These are phyloP conservation scores for Apoderus coryli DNA, from an alignment of 2,888 invertebrate species.

Conservation along the genomic window DNA sequence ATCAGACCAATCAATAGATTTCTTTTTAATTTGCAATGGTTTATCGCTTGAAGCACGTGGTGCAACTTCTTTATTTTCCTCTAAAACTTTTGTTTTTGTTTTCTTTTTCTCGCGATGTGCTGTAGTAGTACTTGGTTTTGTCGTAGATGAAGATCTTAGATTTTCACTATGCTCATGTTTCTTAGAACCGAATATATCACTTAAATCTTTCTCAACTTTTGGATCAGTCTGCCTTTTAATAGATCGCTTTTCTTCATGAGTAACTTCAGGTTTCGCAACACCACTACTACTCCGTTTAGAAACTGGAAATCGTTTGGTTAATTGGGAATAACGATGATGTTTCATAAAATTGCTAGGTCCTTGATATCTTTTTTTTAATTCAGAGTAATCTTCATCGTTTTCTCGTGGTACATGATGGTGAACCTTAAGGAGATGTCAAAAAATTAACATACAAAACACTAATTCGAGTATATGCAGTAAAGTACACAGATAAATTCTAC, in stretches of 20 bases:
- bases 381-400: conserved; percentile 16
- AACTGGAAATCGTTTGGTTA: conserved; percentile 47
- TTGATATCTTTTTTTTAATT: conserved; percentile 16
- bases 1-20: conserved; percentile 75
- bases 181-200: conserved; percentile 44
- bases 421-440: too few relatives aligned
- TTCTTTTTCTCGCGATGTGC: conserved; percentile 14
- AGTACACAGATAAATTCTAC: too few relatives aligned
- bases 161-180: conserved; percentile 8
- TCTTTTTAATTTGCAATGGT: conserved; percentile 46
- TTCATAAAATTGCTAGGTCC: conserved; percentile 17
- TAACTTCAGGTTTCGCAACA: conserved; percentile 14
- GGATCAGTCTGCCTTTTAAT: conserved; percentile 43
- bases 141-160: conserved; percentile 12
- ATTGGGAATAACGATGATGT: conserved; percentile 12
- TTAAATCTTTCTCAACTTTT: conserved; percentile 51
- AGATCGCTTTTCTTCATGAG: conserved; percentile 24
- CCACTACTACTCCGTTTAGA: conserved; percentile 43
- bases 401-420: conserved; percentile 17
- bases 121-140: conserved; percentile 9
- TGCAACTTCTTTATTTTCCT: conserved; percentile 28
- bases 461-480: too few relatives aligned
- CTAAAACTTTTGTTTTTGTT: conserved; percentile 14
- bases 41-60: conserved; percentile 31
- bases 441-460: too few relatives aligned